A percentile compares a stretch with the other conserved stretches of the same genome.
phyloP scores from a whole-genome alignment of 2,113 vertebrate genomes.

The Anser cygnoides region DNA sequence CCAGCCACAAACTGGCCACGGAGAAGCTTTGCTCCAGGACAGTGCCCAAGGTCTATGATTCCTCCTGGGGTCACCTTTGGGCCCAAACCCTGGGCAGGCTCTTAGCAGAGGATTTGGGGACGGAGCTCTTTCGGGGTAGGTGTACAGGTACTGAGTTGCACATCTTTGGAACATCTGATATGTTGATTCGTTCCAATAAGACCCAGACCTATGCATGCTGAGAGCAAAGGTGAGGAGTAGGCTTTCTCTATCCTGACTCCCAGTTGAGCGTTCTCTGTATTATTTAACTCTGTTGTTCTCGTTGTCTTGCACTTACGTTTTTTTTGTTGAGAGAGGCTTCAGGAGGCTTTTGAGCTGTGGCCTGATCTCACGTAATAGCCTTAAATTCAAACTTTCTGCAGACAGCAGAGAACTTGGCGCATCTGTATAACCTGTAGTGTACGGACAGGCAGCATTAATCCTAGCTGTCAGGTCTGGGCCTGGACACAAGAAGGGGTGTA shows the following conservation, averaged over 20 bases:
- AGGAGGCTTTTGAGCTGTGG: conserved; percentile 4
- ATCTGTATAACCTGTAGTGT: fast-evolving
- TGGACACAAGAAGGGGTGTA: neutral
- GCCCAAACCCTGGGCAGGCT: neutral
- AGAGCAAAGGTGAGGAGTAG: neutral
- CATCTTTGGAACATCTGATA: neutral
- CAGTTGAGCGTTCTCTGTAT: neutral
- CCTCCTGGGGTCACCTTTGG: neutral
- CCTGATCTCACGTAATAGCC: neutral
- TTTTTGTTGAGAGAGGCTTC: conserved; percentile 1
- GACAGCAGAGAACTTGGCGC: neutral
- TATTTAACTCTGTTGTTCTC: neutral
- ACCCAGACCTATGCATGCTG: neutral
- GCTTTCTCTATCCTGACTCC: neutral
- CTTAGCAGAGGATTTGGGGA: neutral
- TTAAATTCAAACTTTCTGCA: neutral
- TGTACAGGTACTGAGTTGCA: too few species aligned
- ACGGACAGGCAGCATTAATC: neutral
- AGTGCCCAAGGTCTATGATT: neutral
- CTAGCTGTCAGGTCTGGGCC: neutral
- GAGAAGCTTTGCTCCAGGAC: neutral
- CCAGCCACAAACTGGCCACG: neutral
- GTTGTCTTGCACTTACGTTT: conserved; percentile 42
- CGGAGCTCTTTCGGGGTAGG: neutral
- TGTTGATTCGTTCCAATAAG: neutral